phyloP scores from a whole-genome alignment of 2,888 invertebrate species.

The Zeuzera pyrina region DNA sequence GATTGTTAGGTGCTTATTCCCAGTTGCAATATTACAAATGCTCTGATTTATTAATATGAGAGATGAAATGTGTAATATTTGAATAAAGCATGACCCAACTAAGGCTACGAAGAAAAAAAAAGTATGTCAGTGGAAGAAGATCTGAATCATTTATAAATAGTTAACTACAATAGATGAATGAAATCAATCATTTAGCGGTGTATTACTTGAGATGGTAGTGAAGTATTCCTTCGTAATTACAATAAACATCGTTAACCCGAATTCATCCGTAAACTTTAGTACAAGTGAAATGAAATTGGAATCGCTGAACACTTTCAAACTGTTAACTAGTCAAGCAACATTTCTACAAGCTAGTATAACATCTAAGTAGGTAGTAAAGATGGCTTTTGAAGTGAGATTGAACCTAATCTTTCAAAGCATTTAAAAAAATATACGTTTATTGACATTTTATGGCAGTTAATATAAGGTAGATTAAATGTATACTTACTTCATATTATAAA shows the following conservation, averaged over 20 bases:
- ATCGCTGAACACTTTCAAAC: conserved; percentile 17
- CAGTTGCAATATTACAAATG: conserved; percentile 56
- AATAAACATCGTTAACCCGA: conserved; percentile 40
- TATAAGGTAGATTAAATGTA: too few species aligned
- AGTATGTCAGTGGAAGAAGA: conserved; percentile 8
- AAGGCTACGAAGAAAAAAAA: conserved; percentile 7
- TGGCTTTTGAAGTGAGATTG: conserved; percentile 29
- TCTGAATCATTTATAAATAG: conserved; percentile 12
- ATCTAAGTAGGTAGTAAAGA: conserved; percentile 22
- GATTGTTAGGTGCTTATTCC: conserved; percentile 53
- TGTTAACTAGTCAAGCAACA: not conserved
- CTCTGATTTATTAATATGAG: conserved; percentile 31
- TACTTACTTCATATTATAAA: too few species aligned
- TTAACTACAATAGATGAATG: conserved; percentile 23
- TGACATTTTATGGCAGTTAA: too few species aligned
- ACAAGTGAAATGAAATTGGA: conserved; percentile 15
- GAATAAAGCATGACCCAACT: conserved; percentile 34
- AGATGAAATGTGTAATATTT: conserved; percentile 30
- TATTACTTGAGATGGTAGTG: conserved; percentile 16
- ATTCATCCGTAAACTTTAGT: conserved; percentile 25
- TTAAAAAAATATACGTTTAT: too few species aligned
- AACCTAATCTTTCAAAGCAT: too few species aligned
- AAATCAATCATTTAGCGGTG: conserved; percentile 24
- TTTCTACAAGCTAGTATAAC: conserved; percentile 10
- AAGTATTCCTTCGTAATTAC: conserved; percentile 15